A percentile compares a stretch with the other conserved stretches of the same genome.
phyloP scores from a whole-genome alignment of 2,888 invertebrate genomes.

The Crepidodera aurea region DNA sequence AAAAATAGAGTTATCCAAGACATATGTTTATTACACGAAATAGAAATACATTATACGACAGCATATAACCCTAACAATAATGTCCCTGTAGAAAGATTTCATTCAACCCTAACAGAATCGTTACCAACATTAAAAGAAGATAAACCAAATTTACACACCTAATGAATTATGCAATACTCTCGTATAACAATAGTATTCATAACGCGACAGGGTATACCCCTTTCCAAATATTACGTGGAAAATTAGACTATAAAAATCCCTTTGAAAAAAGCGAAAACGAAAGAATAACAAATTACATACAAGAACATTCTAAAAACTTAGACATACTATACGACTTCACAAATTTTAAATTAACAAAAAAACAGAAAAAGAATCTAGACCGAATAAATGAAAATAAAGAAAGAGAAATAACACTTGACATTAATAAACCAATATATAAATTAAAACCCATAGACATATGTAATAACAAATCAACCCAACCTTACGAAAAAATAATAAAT shows the following conservation, averaged over 20 bases:
- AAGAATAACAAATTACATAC: slow-evolving; percentile 13
- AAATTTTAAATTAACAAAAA: neutral
- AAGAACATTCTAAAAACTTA: slow-evolving; percentile 9
- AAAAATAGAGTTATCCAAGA: neutral
- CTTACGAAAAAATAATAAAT: neutral
- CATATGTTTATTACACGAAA: neutral
- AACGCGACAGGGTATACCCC: neutral
- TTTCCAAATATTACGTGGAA: slow-evolving; percentile 5
- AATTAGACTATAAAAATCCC: slow-evolving; percentile 18
- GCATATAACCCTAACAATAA: slow-evolving; percentile 3
- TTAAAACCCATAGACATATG: neutral
- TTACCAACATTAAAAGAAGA: neutral
- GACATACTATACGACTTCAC: neutral
- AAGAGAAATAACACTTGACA: neutral
- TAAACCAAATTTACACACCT: neutral
- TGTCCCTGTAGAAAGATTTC: neutral
- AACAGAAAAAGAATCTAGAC: neutral
- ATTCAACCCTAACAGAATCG: neutral
- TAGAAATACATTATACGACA: neutral
- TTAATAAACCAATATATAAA: neutral
- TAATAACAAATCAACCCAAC: neutral
- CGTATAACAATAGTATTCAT: slow-evolving; percentile 1
- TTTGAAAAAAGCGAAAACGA: slow-evolving; percentile 12
- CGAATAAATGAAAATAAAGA: neutral
- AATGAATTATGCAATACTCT: neutral